These are phyloP conservation scores for Panthera leo DNA, from an alignment of 2,113 vertebrate genomes.

Conservation along the genomic window DNA sequence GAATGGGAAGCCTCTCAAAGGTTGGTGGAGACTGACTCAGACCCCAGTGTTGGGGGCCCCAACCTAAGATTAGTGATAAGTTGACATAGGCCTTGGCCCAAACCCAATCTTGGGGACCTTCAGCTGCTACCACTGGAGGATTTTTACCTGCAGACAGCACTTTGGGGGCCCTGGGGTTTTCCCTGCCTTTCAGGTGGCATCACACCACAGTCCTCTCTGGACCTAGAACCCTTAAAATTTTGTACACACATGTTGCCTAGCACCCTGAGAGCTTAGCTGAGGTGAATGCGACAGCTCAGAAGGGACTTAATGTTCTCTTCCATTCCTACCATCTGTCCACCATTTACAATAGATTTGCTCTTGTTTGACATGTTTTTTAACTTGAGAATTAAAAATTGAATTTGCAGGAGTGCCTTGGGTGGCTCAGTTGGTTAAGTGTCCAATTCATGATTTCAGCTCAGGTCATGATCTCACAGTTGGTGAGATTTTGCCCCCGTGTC, in stretches of 20 bases:
- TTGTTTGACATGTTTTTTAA: not conserved
- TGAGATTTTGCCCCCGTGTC: too few species aligned
- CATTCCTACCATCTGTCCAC: not conserved
- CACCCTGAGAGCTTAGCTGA: not conserved
- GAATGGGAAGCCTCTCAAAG: slow-evolving; percentile 8
- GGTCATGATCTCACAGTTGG: too few species aligned
- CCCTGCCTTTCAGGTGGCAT: not conserved
- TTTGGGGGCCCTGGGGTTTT: not conserved
- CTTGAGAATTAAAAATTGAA: slow-evolving; percentile 24
- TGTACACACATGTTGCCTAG: not conserved
- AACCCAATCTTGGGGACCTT: not conserved
- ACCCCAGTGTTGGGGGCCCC: not conserved
- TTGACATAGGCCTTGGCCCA: not conserved
- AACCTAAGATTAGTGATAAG: not conserved
- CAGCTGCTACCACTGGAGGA: not conserved
- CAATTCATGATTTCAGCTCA: too few species aligned
- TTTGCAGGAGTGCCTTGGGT: not conserved
- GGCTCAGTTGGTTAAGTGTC: too few species aligned
- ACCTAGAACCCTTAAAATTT: not conserved
- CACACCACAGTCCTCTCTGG: not conserved
- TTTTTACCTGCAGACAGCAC: not conserved
- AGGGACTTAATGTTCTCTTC: not conserved
- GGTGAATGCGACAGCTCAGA: not conserved
- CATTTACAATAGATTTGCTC: not conserved
- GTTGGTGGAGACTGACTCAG: not conserved